A percentile compares a stretch with the other conserved stretches of the same genome.
phyloP scores from a whole-genome alignment of 2,113 vertebrate genomes.

The Panurus biarmicus region DNA sequence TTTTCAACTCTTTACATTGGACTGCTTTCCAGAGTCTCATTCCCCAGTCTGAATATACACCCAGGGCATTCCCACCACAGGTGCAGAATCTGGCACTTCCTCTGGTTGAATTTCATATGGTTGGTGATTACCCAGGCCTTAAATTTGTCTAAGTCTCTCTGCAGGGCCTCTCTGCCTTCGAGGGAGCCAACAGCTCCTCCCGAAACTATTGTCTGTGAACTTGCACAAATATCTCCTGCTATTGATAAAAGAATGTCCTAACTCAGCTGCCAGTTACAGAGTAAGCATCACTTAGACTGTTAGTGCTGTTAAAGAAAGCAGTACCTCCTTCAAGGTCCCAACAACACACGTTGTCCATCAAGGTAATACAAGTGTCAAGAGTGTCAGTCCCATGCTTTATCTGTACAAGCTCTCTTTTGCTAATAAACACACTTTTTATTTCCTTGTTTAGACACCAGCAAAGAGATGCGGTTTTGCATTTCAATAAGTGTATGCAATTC shows the following conservation, averaged over 20 bases:
- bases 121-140: not conserved
- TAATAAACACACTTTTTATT: not conserved
- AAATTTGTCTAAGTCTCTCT: not conserved
- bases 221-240: not conserved
- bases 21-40: not conserved
- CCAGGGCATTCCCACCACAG: not conserved
- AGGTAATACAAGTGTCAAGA: not conserved
- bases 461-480: not conserved
- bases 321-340: not conserved
- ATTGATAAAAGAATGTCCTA: not conserved
- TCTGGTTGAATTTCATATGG: not conserved
- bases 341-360: not conserved
- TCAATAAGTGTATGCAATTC: not conserved
- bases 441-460: not conserved
- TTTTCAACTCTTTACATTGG: not conserved
- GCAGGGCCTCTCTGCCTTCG: fast-evolving
- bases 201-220: not conserved
- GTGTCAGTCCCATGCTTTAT: not conserved
- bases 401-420: not conserved
- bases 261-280: not conserved
- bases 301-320: not conserved
- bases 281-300: not conserved
- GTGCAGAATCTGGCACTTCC: not conserved
- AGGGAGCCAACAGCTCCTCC: not conserved
- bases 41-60: not conserved